These are phyloP conservation scores for Holothuria leucospilota DNA, from an alignment of 53 echinoderm and acorn worm species.

Conservation along the genomic window DNA sequence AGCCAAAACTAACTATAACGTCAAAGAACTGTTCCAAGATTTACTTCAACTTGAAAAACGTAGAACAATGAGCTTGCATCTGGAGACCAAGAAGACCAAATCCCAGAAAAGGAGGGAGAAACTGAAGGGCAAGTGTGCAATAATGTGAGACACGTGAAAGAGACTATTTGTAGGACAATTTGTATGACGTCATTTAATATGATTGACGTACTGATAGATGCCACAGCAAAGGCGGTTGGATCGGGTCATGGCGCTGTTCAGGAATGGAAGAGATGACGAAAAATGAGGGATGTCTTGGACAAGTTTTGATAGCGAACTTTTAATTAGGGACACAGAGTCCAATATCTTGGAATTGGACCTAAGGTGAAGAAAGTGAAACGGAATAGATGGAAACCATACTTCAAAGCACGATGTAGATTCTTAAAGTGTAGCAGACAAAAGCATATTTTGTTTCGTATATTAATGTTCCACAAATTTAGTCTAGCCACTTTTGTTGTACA, in stretches of 20 bases:
- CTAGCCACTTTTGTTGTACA: too few relatives aligned
- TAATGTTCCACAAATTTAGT: background rate
- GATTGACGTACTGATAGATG: too few relatives aligned
- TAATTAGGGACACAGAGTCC: too few relatives aligned
- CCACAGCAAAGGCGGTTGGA: too few relatives aligned
- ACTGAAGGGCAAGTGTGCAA: conserved; percentile 97
- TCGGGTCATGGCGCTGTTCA: too few relatives aligned
- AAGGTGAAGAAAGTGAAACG: background rate
- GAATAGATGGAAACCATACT: background rate
- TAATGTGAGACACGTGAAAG: conserved; percentile 75
- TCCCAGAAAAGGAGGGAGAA: conserved; percentile 98
- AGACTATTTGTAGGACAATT: too few relatives aligned
- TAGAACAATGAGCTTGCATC: conserved; percentile 95
- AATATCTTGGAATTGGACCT: too few relatives aligned
- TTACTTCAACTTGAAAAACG: conserved; percentile 94
- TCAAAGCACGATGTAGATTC: background rate
- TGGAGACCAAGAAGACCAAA: conserved; percentile 99
- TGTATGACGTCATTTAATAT: too few relatives aligned
- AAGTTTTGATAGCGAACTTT: too few relatives aligned
- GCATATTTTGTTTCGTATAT: background rate
- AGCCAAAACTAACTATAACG: conserved; percentile 99
- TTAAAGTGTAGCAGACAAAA: background rate
- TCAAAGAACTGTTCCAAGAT: conserved; percentile 99
- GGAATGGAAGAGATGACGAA: too few relatives aligned
- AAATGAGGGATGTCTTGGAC: too few relatives aligned